phyloP scores from a whole-genome alignment of 2,888 invertebrate genomes.

The Aphrophora alni region DNA sequence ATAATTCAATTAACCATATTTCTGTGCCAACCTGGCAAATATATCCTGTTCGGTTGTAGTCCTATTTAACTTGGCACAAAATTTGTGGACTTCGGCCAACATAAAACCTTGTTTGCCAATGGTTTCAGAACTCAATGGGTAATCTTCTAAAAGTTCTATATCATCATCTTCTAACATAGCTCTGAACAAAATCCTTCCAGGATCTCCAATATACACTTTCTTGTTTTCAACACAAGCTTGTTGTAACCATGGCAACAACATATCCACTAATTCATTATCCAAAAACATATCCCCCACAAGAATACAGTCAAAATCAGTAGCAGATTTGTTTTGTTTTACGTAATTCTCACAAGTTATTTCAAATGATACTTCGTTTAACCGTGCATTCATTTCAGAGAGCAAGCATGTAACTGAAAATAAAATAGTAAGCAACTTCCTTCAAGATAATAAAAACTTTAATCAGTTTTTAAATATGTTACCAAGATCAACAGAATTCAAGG shows the following conservation, averaged over 20 bases:
- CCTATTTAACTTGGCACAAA: no score
- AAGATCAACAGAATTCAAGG: no score
- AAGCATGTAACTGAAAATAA: conserved; percentile 22
- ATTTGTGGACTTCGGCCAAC: no score
- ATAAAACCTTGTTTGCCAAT: no score
- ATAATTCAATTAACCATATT: no score
- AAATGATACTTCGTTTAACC: conserved; percentile 19
- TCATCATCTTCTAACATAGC: background rate
- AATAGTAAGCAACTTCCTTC: background rate
- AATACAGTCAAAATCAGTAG: background rate
- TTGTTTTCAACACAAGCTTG: background rate
- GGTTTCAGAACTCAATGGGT: no score
- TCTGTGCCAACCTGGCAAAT: no score
- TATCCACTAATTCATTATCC: conserved; percentile 10
- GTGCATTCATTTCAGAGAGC: conserved; percentile 25
- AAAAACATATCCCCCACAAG: conserved; percentile 25
- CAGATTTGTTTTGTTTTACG: background rate
- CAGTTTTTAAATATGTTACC: no score
- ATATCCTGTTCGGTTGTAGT: no score
- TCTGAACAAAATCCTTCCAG: conserved; percentile 13
- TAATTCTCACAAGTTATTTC: conserved; percentile 10
- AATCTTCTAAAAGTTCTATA: no score
- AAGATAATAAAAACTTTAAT: no score
- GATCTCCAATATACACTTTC: conserved; percentile 20
- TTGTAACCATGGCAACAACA: conserved; percentile 10